Evolutionary conservation across 2,797 vertebrate species (phyloP), one percentile per base, ranked within the genome.

Genomic region (Coluber constrictor): DNA sequence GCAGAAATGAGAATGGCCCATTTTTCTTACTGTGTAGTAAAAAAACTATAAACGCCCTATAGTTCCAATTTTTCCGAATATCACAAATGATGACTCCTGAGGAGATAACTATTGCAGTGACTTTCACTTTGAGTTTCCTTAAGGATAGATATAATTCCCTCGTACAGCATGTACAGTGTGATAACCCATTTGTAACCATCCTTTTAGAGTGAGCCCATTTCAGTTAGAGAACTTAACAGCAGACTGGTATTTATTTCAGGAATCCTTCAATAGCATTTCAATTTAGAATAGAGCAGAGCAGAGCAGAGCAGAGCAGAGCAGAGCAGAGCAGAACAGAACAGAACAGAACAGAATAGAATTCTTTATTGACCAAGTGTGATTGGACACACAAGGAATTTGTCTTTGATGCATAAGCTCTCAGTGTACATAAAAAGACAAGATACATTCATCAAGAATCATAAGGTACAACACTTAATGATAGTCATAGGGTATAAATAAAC

Each of bases 1-100:
- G 25, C 63, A 93, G 86, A 88, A 93, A 91, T 93, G 66, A 59
- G 55, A 88, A 93, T 88, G 56, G 47, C 25, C 60, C 90, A 89
- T 61, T 91, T 91, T 83, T 74, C 66, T 54, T 88, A 88, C 90
- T 83, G 86, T 93, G 66, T 91, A 89, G 83, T 89, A 90, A 83
- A 59, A 91, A 91, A 91, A 61, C 55, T 60, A 61, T 27, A 88
- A 93, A 61, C 83, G 86, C 16, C 47, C 86, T 74, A 43, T 79
- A 43, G 56, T 59, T 83, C 47, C 32, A 89, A 91, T 59, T 86
- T 61, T 93, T 88, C 57, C 66, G 83, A 79, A 91, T 86, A 90
- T 59, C 43, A 90, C 15, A 90, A 60, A 90, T 60, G 90, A 93
- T 37, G 32, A 61, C 16, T 89, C 90, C 90, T 20, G 54, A 87